Evolutionary conservation across 1,140 invertebrate genomes (phyloP).

Genomic region (Drosophila pandora): DNA sequence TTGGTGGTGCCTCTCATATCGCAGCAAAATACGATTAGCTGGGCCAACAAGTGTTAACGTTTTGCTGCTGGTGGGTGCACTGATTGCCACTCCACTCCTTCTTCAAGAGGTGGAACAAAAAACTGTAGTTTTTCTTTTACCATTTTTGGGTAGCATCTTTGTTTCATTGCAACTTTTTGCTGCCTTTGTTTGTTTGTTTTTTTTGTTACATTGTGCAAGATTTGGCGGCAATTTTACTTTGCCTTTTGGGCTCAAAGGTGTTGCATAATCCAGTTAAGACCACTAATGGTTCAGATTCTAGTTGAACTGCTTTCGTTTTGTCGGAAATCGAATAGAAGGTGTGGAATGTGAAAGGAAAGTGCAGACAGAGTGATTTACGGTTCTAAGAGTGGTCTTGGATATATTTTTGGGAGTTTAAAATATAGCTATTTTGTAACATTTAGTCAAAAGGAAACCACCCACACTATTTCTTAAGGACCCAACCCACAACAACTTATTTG

Average conservation of each 20-base stretch:
- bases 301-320: background rate
- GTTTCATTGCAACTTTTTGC: slow-evolving; percentile 29
- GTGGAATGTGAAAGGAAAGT: background rate
- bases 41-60: slow-evolving; percentile 78
- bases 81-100: slow-evolving; percentile 67
- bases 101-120: slow-evolving; percentile 46
- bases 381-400: background rate
- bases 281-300: slow-evolving; percentile 10
- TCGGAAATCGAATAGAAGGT: background rate
- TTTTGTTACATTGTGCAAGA: slow-evolving; percentile 65
- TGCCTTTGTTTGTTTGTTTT: slow-evolving; percentile 20
- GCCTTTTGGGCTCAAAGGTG: slow-evolving; percentile 32
- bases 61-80: slow-evolving; percentile 61
- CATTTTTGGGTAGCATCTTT: slow-evolving; percentile 81
- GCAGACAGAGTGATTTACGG: background rate
- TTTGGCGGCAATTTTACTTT: slow-evolving; percentile 20
- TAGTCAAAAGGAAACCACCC: too few species aligned
- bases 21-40: slow-evolving; percentile 63
- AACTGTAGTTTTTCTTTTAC: slow-evolving; percentile 32
- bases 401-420: background rate
- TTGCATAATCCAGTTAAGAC: slow-evolving; percentile 41
- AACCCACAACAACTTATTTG: slow-evolving; percentile 3
- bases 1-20: slow-evolving; percentile 56
- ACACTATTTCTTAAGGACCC: background rate
- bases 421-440: background rate